These are phyloP conservation scores for Melolontha melolontha DNA, from an alignment of 2,888 invertebrate species.

Conservation along the genomic window DNA sequence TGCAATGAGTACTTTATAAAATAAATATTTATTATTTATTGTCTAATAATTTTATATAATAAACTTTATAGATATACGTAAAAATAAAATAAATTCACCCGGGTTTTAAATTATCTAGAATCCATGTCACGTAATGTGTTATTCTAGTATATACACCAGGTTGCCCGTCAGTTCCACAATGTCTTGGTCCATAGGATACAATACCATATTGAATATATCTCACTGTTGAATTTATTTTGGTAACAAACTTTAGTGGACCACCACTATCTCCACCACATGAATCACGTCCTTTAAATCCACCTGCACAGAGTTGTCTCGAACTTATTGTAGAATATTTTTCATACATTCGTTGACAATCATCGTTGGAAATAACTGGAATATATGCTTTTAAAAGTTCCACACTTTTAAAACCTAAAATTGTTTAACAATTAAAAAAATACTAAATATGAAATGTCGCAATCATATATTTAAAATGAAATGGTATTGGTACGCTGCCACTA, in stretches of 20 bases:
- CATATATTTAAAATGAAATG: too few relatives aligned
- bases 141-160: slow-evolving; percentile 80
- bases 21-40: too few relatives aligned
- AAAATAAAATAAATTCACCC: too few relatives aligned
- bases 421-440: too few relatives aligned
- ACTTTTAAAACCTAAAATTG: slow-evolving; percentile 58
- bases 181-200: slow-evolving; percentile 67
- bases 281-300: slow-evolving; percentile 71
- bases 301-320: slow-evolving; percentile 73
- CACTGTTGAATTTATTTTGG: slow-evolving; percentile 57
- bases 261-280: slow-evolving; percentile 79
- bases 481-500: too few relatives aligned
- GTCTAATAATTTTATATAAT: too few relatives aligned
- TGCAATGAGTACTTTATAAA: too few relatives aligned
- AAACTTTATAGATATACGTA: too few relatives aligned
- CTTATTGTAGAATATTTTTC: slow-evolving; percentile 52
- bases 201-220: slow-evolving; percentile 71
- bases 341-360: slow-evolving; percentile 57
- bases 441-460: too few relatives aligned
- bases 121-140: slow-evolving; percentile 75
- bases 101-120: slow-evolving; percentile 67
- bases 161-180: slow-evolving; percentile 68
- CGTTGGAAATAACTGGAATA: slow-evolving; percentile 61
- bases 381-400: slow-evolving; percentile 62
- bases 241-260: slow-evolving; percentile 68